Conservation (phyloP, 2,888 invertebrate genomes). For the Hirtodrosophila duncani region DNA sequence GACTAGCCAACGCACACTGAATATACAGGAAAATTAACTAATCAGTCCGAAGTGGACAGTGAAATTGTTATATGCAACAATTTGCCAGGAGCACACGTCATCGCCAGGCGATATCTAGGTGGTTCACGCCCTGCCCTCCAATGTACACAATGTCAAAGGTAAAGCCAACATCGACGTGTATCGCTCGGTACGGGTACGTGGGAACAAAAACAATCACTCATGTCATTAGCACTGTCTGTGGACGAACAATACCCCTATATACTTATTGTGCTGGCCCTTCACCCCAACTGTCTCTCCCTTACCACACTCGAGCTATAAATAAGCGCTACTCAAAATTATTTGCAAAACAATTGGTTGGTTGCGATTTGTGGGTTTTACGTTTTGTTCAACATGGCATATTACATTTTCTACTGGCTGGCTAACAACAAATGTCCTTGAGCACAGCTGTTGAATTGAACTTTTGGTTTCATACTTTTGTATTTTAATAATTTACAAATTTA, state of each 20-base stretch:
- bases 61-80: constrained; percentile 54
- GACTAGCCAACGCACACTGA: constrained; percentile 46
- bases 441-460: constrained; percentile 42
- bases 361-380: constrained; percentile 3
- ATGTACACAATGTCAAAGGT: constrained; percentile 4
- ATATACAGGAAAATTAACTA: constrained; percentile 11
- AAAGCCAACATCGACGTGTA: too few species aligned
- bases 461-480: constrained; percentile 15
- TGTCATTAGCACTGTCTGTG: constrained; percentile 10
- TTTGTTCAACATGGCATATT: constrained; percentile 15
- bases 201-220: constrained; percentile 31
- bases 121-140: background rate
- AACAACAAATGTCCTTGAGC: constrained; percentile 50
- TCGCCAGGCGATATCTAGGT: constrained; percentile 3
- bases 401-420: too few species aligned
- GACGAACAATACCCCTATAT: background rate
- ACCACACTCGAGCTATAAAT: background rate
- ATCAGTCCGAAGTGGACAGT: background rate
- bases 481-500: constrained; percentile 42
- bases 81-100: constrained; percentile 42
- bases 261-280: background rate
- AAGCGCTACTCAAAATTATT: constrained; percentile 6
- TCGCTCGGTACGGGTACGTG: constrained; percentile 8
- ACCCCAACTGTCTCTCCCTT: background rate
- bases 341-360: constrained; percentile 13